Percentiles rank a stretch among this genome's conserved stretches.
phyloP scores from a whole-genome alignment of 2,113 vertebrate species.

The Cichladusa arquata region DNA sequence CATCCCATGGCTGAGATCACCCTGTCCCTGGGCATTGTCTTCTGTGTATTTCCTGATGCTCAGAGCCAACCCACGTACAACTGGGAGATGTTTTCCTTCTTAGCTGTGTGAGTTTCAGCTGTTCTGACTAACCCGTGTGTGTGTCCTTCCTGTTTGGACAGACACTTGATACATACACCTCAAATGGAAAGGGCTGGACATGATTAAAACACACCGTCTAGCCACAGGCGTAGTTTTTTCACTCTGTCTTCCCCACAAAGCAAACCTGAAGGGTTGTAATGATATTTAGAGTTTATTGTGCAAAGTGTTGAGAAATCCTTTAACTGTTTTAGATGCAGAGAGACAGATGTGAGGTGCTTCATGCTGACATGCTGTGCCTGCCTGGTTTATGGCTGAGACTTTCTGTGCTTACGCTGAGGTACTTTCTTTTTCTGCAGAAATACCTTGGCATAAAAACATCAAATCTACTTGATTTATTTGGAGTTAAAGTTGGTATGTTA shows the following conservation, averaged over 20 bases:
- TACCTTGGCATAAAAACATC: not conserved
- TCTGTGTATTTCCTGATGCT: not conserved
- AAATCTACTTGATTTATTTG: slow-evolving; percentile 4
- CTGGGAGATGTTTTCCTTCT: slow-evolving; percentile 4
- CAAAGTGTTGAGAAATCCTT: not conserved
- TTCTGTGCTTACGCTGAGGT: not conserved
- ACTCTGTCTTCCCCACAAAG: rapidly evolving
- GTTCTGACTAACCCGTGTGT: not conserved
- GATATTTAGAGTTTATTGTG: not conserved
- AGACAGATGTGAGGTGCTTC: not conserved
- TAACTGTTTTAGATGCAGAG: not conserved
- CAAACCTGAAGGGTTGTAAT: not conserved
- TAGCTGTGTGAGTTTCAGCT: not conserved
- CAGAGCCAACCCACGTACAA: not conserved
- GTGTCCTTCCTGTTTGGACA: slow-evolving; percentile 44
- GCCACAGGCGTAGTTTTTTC: not conserved
- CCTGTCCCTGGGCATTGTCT: not conserved
- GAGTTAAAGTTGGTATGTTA: not conserved
- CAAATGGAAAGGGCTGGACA: slow-evolving; percentile 1
- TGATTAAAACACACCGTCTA: not conserved
- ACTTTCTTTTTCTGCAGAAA: not conserved
- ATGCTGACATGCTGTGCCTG: not conserved
- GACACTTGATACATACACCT: slow-evolving; percentile 36
- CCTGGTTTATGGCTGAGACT: not conserved
- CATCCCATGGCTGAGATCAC: rapidly evolving